Conservation (phyloP, 2,797 vertebrate genomes). For the Psittacula derbiana region DNA sequence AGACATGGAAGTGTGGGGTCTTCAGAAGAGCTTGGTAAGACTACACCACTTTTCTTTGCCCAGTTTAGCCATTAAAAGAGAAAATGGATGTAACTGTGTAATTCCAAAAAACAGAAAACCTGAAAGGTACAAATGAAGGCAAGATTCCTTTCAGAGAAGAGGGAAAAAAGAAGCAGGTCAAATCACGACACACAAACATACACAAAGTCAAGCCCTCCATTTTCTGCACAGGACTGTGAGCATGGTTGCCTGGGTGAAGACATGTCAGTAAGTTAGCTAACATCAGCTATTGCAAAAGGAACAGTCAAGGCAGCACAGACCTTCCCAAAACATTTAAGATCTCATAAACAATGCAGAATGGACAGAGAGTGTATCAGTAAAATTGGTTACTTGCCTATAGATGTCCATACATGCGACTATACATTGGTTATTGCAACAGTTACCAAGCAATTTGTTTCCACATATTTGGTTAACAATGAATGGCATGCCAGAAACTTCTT, state of each 20-base stretch:
- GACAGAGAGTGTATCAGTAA: conserved; percentile 61
- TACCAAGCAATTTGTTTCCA: conserved; percentile 63
- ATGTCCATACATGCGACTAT: conserved; percentile 75
- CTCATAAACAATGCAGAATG: conserved; percentile 57
- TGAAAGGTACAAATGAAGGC: conserved; percentile 16
- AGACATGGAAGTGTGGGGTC: not conserved
- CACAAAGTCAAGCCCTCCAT: not conserved
- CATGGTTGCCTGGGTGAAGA: conserved; percentile 42
- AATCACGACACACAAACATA: not conserved
- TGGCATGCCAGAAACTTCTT: conserved; percentile 71
- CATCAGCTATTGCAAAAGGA: conserved; percentile 42
- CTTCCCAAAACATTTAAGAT: conserved; percentile 51
- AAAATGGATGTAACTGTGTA: not conserved
- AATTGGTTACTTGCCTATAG: conserved; percentile 75
- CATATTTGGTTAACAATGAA: conserved; percentile 70
- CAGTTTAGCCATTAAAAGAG: conserved; percentile 9
- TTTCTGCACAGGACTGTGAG: not conserved
- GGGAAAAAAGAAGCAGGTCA: not conserved
- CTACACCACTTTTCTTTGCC: conserved; percentile 1
- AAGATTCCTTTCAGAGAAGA: not conserved
- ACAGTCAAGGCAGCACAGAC: conserved; percentile 45
- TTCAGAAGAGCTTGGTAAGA: conserved; percentile 28
- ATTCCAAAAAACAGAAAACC: not conserved
- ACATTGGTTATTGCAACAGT: conserved; percentile 69
- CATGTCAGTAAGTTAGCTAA: conserved; percentile 46